Percentiles rank a stretch among this genome's conserved stretches.
Evolutionary conservation across 2,888 invertebrate genomes (phyloP).

Genomic region (Acronicta alni): DNA sequence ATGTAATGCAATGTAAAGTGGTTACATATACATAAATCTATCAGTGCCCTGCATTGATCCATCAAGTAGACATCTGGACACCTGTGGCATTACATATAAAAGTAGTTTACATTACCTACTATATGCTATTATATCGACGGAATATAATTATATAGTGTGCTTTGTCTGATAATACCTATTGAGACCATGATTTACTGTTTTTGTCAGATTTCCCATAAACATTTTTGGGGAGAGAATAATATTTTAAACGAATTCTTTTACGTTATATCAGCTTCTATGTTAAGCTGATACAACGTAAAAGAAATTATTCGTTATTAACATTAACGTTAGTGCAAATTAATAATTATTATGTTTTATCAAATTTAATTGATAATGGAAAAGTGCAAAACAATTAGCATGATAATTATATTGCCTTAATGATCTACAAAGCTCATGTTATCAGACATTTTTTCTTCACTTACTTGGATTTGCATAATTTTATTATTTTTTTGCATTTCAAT

Average conservation of each 20-base stretch:
- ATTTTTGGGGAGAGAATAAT: background rate
- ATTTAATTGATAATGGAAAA: no score
- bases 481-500: no score
- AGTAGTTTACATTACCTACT: slow-evolving; percentile 31
- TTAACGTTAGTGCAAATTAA: no score
- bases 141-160: slow-evolving; percentile 36
- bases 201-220: slow-evolving; percentile 3
- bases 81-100: slow-evolving; percentile 46
- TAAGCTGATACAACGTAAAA: no score
- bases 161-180: slow-evolving; percentile 29
- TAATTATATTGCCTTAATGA: no score
- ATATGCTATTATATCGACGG: slow-evolving; percentile 38
- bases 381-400: no score
- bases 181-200: slow-evolving; percentile 24
- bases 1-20: slow-evolving; percentile 39
- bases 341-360: no score
- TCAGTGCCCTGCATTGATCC: slow-evolving; percentile 28
- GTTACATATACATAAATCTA: slow-evolving; percentile 28
- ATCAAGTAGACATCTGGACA: slow-evolving; percentile 36
- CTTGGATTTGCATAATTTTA: no score
- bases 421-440: no score
- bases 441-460: background rate
- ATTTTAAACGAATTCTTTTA: no score
- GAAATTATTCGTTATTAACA: no score
- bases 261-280: no score